A percentile compares a stretch with the other conserved stretches of the same genome.
phyloP scores from a whole-genome alignment of 2,888 invertebrate genomes.

The Leptogaster cylindrica region DNA sequence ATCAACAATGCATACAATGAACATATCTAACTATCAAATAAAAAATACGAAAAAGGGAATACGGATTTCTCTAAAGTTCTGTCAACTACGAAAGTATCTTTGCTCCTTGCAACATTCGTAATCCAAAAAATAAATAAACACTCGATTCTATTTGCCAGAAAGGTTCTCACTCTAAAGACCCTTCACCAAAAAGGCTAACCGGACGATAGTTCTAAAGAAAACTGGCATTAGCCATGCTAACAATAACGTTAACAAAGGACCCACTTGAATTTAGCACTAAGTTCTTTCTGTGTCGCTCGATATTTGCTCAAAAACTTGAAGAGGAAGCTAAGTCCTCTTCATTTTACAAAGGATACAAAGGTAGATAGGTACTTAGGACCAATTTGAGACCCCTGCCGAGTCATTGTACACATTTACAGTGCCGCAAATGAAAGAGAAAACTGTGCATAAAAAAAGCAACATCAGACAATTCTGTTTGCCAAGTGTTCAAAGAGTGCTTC shows the following conservation, averaged over 20 bases:
- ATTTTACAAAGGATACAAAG: slow-evolving; percentile 1
- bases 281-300: background rate
- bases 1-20: too few relatives aligned
- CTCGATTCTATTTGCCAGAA: background rate
- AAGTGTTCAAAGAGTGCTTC: slow-evolving; percentile 3
- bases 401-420: background rate
- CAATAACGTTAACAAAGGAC: background rate
- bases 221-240: background rate
- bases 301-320: background rate
- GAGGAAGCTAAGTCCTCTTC: slow-evolving; percentile 6
- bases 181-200: background rate
- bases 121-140: slow-evolving; percentile 1
- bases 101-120: too few relatives aligned
- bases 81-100: too few relatives aligned
- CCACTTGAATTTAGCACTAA: slow-evolving; percentile 9
- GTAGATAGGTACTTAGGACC: slow-evolving; percentile 35
- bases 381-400: slow-evolving; percentile 24
- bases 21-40: too few relatives aligned
- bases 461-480: background rate
- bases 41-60: too few relatives aligned
- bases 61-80: too few relatives aligned
- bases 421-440: background rate
- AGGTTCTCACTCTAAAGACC: background rate
- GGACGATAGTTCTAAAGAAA: slow-evolving; percentile 4
- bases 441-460: background rate